phyloP scores from a whole-genome alignment of 2,113 vertebrate genomes.

The Menidia beryllina region DNA sequence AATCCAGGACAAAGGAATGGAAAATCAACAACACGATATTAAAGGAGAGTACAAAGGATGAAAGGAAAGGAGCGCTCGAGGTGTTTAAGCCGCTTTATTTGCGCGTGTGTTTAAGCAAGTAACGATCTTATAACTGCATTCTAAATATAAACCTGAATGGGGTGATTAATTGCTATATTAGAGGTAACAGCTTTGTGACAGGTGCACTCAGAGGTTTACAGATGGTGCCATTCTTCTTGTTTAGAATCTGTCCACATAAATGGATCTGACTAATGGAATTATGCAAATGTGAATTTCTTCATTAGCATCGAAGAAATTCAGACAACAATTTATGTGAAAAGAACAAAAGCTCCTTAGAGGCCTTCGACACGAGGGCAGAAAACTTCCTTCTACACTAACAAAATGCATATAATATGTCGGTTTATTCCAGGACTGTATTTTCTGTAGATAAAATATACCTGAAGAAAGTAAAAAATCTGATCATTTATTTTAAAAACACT shows the following conservation, averaged over 20 bases:
- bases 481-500: too few relatives aligned
- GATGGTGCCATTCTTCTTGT: slow-evolving; percentile 11
- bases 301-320: too few relatives aligned
- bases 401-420: neutral
- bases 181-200: slow-evolving; percentile 11
- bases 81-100: neutral
- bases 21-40: neutral
- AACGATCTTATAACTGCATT: too few relatives aligned
- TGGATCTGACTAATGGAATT: slow-evolving; percentile 34
- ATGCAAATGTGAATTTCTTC: neutral
- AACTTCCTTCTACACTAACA: neutral
- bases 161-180: slow-evolving; percentile 30
- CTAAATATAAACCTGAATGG: slow-evolving; percentile 6
- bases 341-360: neutral
- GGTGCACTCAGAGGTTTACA: slow-evolving; percentile 6
- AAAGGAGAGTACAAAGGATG: neutral
- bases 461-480: too few relatives aligned
- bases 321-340: neutral
- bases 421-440: too few relatives aligned
- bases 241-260: slow-evolving; percentile 15
- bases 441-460: too few relatives aligned
- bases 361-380: neutral
- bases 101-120: neutral
- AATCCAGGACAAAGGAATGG: neutral
- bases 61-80: neutral